Base-by-base conservation (phyloP, 2,113 vertebrate genomes). In the Gasterosteus nipponicus region DNA sequence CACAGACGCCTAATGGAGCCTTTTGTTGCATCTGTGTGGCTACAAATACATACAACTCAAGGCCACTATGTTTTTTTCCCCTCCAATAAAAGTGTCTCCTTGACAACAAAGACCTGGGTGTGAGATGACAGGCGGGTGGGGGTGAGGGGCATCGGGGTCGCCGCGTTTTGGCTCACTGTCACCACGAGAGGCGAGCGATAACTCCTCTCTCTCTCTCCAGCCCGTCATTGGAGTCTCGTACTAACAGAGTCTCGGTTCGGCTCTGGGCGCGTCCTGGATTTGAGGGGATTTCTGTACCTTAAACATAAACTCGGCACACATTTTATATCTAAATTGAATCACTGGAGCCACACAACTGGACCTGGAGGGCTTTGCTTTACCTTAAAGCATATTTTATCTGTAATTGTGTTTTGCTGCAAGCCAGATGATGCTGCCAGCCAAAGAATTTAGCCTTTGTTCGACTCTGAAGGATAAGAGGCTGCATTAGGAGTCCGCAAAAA, bases 61-160 rank as follows among this genome's bases (percentile, higher is more conserved):
- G 85, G 83, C 76, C 77, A 56, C 66, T 65, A 5, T 73, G 75
- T 79, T 69, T 11, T 49, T n/a, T 51, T 22, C 3, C 2, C 8
- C 9, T 3, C 80, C 80, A 85, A 86, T 86, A 87, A 77, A 89
- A 80, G 53, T 11, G 87, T 93, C 90, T 84, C 90, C 89, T 89
- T 93, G 91, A 91, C 82, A 84, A 93, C 90, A 75, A 80, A 69
- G 77, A 77, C 77, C 74, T 49, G 67, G 75, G 80, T 80, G 72
- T 79, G 84, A 47, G 74, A 85, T 70, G 46, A 47, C 64, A 83
- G 79, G 70, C 79, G 75, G 63, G 71, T 14, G 54, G 10, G 51
- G 64, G 70, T 63, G 69, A 71, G 58, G 72, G 63, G 16, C 19
- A 70, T 57, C 81, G 31, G 68, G 92, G 89, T 91, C 91, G 88